phyloP scores from a whole-genome alignment of 2,797 vertebrate genomes.

The Malurus splendens region DNA sequence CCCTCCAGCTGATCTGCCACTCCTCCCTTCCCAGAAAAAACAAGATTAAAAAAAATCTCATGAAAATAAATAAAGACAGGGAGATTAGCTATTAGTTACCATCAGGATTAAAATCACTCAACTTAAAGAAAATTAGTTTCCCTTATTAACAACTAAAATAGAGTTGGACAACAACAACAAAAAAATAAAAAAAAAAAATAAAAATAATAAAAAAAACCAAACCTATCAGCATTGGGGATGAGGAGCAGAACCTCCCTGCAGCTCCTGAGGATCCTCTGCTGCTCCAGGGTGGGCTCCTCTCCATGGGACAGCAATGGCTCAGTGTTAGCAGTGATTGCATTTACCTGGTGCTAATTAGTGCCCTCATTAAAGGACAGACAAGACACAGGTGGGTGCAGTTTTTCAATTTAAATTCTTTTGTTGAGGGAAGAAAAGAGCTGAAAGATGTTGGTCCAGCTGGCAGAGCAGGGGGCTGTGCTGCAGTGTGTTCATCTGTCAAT shows the following conservation, averaged over 20 bases:
- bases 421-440: not conserved
- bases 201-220: too few relatives aligned
- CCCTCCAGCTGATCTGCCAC: accelerated
- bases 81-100: not conserved
- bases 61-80: accelerated
- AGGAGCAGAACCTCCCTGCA: accelerated
- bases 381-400: not conserved
- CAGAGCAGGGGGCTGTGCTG: too few relatives aligned
- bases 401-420: not conserved
- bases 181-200: too few relatives aligned
- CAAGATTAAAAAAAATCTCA: accelerated
- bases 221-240: accelerated
- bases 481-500: not conserved
- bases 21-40: not conserved
- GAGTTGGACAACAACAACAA: not conserved
- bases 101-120: not conserved
- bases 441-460: not conserved
- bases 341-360: not conserved
- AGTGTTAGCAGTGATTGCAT: not conserved
- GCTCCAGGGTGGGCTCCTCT: accelerated
- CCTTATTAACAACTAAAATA: not conserved
- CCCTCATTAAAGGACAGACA: not conserved
- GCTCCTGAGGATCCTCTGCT: too few relatives aligned
- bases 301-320: too few relatives aligned
- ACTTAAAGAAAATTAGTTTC: not conserved